phyloP scores from a whole-genome alignment of 2,888 invertebrate genomes.

The Fragum whitleyi region DNA sequence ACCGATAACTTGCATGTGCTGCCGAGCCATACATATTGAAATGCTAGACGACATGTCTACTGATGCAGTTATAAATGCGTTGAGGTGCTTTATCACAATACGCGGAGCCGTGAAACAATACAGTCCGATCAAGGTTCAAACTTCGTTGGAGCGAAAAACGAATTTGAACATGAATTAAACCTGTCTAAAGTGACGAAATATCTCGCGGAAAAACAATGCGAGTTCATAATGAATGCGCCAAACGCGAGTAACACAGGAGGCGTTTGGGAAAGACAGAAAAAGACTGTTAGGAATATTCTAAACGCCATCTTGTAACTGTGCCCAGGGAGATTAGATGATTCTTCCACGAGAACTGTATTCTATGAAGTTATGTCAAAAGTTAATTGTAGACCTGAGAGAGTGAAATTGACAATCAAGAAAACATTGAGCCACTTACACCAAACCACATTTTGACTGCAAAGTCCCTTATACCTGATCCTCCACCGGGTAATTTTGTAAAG shows the following conservation, averaged over 20 bases:
- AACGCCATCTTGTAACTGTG: constrained; percentile 40
- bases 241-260: constrained; percentile 64
- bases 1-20: constrained; percentile 69
- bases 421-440: constrained; percentile 50
- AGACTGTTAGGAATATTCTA: constrained; percentile 66
- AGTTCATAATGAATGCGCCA: constrained; percentile 47
- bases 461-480: constrained; percentile 43
- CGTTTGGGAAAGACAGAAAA: constrained; percentile 69
- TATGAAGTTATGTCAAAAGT: constrained; percentile 46
- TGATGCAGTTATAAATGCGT: constrained; percentile 68
- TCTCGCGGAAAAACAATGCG: constrained; percentile 22
- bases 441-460: constrained; percentile 49
- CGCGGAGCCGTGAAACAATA: constrained; percentile 62
- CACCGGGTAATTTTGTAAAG: constrained; percentile 50
- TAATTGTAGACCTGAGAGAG: constrained; percentile 48
- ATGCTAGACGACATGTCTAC: constrained; percentile 67
- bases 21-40: constrained; percentile 70
- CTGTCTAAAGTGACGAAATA: constrained; percentile 27
- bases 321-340: constrained; percentile 43
- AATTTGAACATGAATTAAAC: constrained; percentile 41
- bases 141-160: constrained; percentile 70
- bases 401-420: constrained; percentile 41
- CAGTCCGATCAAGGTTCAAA: constrained; percentile 71
- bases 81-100: constrained; percentile 66
- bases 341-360: constrained; percentile 45